These are phyloP conservation scores for Andrena flavipes DNA, from an alignment of 2,888 invertebrate genomes.

Conservation along the genomic window DNA sequence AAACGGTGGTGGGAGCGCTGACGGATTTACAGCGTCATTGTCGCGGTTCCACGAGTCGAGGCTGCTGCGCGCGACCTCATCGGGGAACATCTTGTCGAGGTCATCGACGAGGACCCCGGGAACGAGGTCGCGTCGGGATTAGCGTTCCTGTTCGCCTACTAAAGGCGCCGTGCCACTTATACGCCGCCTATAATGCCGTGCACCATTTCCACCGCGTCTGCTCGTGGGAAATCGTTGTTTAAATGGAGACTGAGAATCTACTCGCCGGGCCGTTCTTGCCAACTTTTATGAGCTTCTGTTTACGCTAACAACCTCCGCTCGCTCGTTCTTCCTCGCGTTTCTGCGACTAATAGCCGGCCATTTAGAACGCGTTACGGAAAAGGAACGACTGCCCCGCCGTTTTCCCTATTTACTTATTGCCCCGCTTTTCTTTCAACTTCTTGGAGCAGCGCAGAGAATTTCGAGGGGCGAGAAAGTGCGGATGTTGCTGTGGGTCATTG, in stretches of 20 bases:
- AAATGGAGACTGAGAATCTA: constrained; percentile 41
- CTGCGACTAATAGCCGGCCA: constrained; percentile 7
- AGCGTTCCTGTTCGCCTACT: constrained; percentile 74
- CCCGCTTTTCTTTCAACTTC: background rate
- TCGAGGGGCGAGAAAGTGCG: background rate
- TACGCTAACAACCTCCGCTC: constrained; percentile 25
- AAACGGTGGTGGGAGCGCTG: constrained; percentile 55
- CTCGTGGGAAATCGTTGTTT: constrained; percentile 62
- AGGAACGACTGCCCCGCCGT: background rate
- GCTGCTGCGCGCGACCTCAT: constrained; percentile 41
- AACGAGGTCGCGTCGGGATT: constrained; percentile 78
- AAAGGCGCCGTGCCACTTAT: constrained; percentile 73
- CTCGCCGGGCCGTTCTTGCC: constrained; percentile 20
- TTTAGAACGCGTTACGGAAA: background rate
- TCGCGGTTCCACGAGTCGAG: constrained; percentile 56
- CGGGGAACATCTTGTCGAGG: constrained; percentile 72
- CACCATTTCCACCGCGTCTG: constrained; percentile 55
- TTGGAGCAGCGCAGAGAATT: background rate
- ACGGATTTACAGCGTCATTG: constrained; percentile 75
- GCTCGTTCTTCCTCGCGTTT: constrained; percentile 17
- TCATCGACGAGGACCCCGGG: constrained; percentile 72
- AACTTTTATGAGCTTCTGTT: constrained; percentile 45
- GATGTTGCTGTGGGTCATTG: background rate
- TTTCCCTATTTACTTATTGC: background rate
- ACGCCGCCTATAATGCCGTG: constrained; percentile 31